Base-by-base conservation (phyloP, 2,797 vertebrate genomes). In the Pipistrellus nathusii region DNA sequence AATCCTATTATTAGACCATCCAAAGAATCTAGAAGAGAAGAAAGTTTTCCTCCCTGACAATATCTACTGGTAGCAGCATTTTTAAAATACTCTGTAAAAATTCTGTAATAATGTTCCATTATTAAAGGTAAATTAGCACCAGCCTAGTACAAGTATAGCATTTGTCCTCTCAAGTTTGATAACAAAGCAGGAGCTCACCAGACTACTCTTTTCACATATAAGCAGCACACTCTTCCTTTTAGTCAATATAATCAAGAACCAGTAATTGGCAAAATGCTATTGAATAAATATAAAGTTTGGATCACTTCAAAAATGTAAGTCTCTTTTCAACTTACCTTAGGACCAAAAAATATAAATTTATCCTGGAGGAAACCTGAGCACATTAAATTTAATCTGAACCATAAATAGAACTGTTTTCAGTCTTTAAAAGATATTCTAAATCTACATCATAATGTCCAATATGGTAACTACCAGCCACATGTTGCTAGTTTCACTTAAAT, bases 241-340 rank as follows among this genome's bases (percentile, higher is more conserved):
- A 88, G 32, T 53, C 53, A 76, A 71, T 6, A 35, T 4, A 17
- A 76, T 69, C 51, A 35, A 32, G 38, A 85, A 8, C 59, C 41
- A 66, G 55, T 59, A 69, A 32, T 3, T 35, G n/a, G 57, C 59
- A 91, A 94, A 71, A 94, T 10, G n/a, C 55, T 57, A 23, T 18
- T 68, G 23, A n/a, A 41, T 20, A 41, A 90, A 94, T 5, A 91
- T 3, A 75, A 92, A 82, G 9, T 30, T 55, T 14, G 68, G 25
- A 59, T 55, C 23, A 66, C 21, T 38, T 51, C 55, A 32, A 64
- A 76, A 75, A 23, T 27, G 20, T 15, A 86, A 75, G 32, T 57
- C 32, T 96, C 84, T 91, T 83, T 53, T 88, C 77, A 85, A 81
- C 78, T 48, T 25, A 72, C 73, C 17, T 78, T 35, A 78, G 48